Conservation (phyloP, 1,140 invertebrate genomes). For the Lepidurus apus region DNA sequence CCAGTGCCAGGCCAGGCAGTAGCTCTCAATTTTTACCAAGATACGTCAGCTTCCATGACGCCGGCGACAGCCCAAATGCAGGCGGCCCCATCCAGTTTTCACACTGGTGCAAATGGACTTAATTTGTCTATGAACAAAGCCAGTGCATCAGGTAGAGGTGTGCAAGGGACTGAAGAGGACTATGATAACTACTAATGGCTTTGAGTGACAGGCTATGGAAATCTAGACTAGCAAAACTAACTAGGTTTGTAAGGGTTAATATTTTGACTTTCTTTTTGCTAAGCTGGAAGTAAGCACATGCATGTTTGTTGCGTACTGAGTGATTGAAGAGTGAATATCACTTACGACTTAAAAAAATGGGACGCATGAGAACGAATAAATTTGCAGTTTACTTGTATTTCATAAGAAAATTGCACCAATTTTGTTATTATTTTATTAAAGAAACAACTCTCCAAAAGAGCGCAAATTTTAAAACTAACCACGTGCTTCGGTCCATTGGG, state of each 20-base stretch:
- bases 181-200: background rate
- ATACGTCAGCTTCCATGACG: slow-evolving; percentile 6
- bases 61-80: background rate
- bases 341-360: background rate
- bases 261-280: background rate
- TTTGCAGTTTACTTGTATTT: slow-evolving; percentile 19
- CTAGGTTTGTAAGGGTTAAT: background rate
- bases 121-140: slow-evolving; percentile 19
- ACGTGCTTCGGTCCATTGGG: slow-evolving; percentile 43
- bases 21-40: slow-evolving; percentile 22
- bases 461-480: background rate
- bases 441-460: background rate
- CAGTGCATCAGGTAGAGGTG: background rate
- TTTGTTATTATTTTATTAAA: background rate
- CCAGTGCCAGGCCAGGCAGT: background rate
- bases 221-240: slow-evolving; percentile 2
- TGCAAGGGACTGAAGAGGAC: background rate
- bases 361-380: background rate
- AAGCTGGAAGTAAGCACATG: background rate
- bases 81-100: background rate
- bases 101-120: slow-evolving; percentile 8
- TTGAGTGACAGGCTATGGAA: background rate
- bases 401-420: background rate
- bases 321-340: slow-evolving; percentile 2
- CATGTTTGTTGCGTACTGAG: background rate